Percentiles rank a stretch among this genome's conserved stretches.
Conservation (phyloP, 2,888 invertebrate species). For the Pyrrhia umbra region DNA sequence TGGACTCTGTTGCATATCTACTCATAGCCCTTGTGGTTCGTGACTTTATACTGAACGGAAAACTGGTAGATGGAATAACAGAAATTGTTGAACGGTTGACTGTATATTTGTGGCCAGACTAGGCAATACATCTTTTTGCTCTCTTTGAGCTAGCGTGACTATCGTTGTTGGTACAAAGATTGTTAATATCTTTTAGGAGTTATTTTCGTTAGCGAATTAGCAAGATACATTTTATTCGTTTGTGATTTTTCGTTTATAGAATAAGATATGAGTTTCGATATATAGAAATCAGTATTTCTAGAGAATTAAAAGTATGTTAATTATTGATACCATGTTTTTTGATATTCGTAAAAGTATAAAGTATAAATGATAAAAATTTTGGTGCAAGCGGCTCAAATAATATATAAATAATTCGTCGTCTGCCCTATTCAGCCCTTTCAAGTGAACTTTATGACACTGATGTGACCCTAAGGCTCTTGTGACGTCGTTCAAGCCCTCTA, state of each 20-base stretch:
- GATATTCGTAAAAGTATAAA: too few species aligned
- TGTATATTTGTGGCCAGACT: conserved; percentile 15
- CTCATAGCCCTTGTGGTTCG: conserved; percentile 35
- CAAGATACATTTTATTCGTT: background rate
- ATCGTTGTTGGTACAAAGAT: conserved; percentile 23
- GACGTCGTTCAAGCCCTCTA: background rate
- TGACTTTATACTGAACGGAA: conserved; percentile 50
- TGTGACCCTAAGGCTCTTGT: conserved; percentile 18
- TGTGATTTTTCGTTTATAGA: background rate
- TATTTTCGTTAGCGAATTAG: conserved; percentile 10
- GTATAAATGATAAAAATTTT: too few species aligned
- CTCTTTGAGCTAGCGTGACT: conserved; percentile 22
- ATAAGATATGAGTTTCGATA: background rate
- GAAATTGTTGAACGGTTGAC: conserved; percentile 37
- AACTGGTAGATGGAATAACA: conserved; percentile 41
- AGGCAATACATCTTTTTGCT: conserved; percentile 28
- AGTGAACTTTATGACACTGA: conserved; percentile 12
- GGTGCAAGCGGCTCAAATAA: too few species aligned
- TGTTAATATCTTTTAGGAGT: conserved; percentile 30
- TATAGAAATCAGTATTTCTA: too few species aligned
- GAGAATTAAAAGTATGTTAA: too few species aligned
- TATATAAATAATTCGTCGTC: conserved; percentile 4
- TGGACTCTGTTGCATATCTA: conserved; percentile 22
- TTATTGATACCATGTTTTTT: too few species aligned
- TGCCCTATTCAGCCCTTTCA: conserved; percentile 15